phyloP scores from a whole-genome alignment of 2,888 invertebrate species.

The Apeira syringaria region DNA sequence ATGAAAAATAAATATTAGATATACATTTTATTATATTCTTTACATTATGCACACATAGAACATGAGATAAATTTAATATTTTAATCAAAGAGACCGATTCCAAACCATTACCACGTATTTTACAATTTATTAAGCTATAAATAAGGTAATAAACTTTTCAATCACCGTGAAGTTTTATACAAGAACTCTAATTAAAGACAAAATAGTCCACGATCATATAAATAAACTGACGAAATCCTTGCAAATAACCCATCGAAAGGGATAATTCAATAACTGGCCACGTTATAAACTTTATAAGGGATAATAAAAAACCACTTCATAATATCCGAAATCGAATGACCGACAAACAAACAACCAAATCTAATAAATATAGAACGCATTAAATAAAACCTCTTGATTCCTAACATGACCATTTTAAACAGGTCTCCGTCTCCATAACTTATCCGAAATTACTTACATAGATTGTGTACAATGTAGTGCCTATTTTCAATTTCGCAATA shows the following conservation, averaged over 20 bases:
- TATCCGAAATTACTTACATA: slow-evolving; percentile 5
- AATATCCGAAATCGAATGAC: slow-evolving; percentile 65
- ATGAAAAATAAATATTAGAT: too few relatives aligned
- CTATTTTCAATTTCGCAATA: not conserved
- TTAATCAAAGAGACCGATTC: too few relatives aligned
- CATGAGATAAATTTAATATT: too few relatives aligned
- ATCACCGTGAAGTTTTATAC: slow-evolving; percentile 13
- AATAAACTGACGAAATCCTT: slow-evolving; percentile 8
- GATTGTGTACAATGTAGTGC: not conserved
- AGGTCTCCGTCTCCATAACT: slow-evolving; percentile 31
- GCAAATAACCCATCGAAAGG: slow-evolving; percentile 25
- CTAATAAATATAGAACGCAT: slow-evolving; percentile 77
- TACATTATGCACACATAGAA: too few relatives aligned
- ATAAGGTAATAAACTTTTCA: slow-evolving; percentile 21
- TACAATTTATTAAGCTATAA: slow-evolving; percentile 13
- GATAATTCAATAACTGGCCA: slow-evolving; percentile 55
- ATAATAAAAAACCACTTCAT: slow-evolving; percentile 70
- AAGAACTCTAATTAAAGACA: slow-evolving; percentile 14
- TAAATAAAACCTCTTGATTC: slow-evolving; percentile 60
- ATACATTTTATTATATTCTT: too few relatives aligned
- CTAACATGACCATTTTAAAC: slow-evolving; percentile 39
- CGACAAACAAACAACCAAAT: slow-evolving; percentile 55
- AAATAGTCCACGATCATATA: slow-evolving; percentile 9
- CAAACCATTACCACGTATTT: too few relatives aligned
- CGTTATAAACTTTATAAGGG: slow-evolving; percentile 63